Conservation (phyloP, 2,888 invertebrate genomes). For the Hymenopus coronatus region DNA sequence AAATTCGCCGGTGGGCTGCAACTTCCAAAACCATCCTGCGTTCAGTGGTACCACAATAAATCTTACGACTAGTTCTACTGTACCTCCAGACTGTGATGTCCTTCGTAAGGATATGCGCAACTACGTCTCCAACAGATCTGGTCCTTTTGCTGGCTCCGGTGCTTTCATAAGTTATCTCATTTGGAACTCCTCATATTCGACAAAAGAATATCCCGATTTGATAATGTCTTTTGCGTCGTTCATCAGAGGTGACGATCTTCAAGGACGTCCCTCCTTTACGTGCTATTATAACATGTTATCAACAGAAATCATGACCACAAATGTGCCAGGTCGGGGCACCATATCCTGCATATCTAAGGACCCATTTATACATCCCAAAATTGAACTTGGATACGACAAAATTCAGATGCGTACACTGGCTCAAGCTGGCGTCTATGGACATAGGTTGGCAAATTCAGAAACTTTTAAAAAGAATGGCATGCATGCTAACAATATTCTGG, state of each 20-base stretch:
- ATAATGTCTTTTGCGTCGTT: not conserved
- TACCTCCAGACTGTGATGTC: not conserved
- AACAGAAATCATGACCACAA: not conserved
- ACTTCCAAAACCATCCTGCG: not conserved
- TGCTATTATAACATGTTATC: not conserved
- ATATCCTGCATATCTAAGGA: not conserved
- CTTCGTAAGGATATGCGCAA: not conserved
- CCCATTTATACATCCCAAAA: not conserved
- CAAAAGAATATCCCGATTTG: not conserved
- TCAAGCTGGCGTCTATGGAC: not conserved
- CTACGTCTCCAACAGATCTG: not conserved
- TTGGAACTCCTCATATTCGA: not conserved
- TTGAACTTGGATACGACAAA: not conserved
- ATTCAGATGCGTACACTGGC: not conserved
- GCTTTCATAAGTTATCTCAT: not conserved
- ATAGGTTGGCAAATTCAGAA: not conserved
- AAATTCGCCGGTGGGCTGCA: not conserved
- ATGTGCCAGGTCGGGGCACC: too few relatives aligned
- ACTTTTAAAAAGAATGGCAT: not conserved
- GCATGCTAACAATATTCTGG: not conserved
- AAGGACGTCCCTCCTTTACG: not conserved
- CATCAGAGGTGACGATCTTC: not conserved
- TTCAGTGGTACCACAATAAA: not conserved
- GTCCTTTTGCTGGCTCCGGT: not conserved
- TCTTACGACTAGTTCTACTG: not conserved